phyloP scores from a whole-genome alignment of 1,140 invertebrate species.

The Drosophila arizonae region DNA sequence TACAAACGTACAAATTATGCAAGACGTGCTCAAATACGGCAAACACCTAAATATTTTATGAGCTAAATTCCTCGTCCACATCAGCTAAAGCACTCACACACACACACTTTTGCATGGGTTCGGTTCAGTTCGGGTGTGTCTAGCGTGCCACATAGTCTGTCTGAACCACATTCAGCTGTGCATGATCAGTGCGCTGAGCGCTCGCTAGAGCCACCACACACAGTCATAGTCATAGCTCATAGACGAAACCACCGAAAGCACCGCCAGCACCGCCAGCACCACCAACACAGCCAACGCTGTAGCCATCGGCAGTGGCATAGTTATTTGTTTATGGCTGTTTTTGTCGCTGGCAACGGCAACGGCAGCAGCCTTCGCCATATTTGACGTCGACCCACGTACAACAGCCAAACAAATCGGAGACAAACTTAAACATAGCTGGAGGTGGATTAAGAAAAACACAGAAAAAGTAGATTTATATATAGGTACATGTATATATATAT shows the following conservation, averaged over 20 bases:
- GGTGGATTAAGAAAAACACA: no score
- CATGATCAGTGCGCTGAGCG: conserved; percentile 53
- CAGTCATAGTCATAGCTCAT: conserved; percentile 2
- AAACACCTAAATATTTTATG: conserved; percentile 78
- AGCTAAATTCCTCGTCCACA: conserved; percentile 55
- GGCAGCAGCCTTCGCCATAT: conserved; percentile 36
- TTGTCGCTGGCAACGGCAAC: conserved; percentile 33
- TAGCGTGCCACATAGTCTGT: conserved; percentile 29
- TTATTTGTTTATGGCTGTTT: conserved; percentile 43
- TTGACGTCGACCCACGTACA: conserved; percentile 66
- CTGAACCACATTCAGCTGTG: conserved; percentile 28
- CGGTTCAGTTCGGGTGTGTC: conserved; percentile 28
- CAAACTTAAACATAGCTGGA: conserved; percentile 61
- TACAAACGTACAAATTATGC: conserved; percentile 77
- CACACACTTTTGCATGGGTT: conserved; percentile 8
- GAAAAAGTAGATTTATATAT: no score
- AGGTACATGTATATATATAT: no score
- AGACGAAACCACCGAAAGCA: conserved; percentile 19
- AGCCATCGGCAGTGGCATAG: conserved; percentile 46
- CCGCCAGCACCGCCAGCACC: conserved; percentile 18
- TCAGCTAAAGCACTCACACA: conserved; percentile 20
- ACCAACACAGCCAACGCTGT: conserved; percentile 21
- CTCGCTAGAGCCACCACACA: conserved; percentile 36
- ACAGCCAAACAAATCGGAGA: conserved; percentile 71
- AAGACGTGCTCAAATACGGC: conserved; percentile 77